phyloP scores from a whole-genome alignment of 2,797 vertebrate species.

The Sebastiscus tertius region DNA sequence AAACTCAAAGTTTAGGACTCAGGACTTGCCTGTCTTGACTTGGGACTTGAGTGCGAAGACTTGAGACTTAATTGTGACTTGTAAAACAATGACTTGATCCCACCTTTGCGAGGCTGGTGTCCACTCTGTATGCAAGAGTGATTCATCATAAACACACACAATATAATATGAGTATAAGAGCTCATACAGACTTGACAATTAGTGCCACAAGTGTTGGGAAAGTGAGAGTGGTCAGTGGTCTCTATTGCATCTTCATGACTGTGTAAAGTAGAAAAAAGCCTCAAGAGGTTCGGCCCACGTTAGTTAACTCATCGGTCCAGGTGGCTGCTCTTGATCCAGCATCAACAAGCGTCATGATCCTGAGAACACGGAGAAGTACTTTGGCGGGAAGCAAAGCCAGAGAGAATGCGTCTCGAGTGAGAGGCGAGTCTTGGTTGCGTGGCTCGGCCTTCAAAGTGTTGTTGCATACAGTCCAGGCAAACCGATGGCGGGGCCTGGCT shows the following conservation, averaged over 20 bases:
- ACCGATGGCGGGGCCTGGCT: constrained; percentile 28
- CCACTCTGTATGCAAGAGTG: background rate
- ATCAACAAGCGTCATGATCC: constrained; percentile 26
- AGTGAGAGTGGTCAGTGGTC: constrained; percentile 10
- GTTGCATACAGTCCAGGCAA: constrained; percentile 18
- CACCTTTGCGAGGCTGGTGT: constrained; percentile 2
- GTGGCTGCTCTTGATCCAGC: constrained; percentile 29
- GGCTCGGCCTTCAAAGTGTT: constrained; percentile 19
- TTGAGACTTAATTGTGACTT: no score
- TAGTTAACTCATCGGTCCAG: constrained; percentile 35
- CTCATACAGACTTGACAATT: background rate
- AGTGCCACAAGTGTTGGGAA: constrained; percentile 11
- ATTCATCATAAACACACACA: background rate
- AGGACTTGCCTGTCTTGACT: no score
- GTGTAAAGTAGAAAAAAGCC: background rate
- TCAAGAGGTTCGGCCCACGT: constrained; percentile 14
- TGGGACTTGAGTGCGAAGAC: no score
- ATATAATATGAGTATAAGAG: background rate
- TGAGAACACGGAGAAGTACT: constrained; percentile 55
- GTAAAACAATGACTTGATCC: no score
- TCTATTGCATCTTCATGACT: constrained; percentile 1
- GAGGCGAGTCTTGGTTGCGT: background rate
- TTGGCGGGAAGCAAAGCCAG: constrained; percentile 12
- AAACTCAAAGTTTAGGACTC: no score
- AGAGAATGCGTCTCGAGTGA: constrained; percentile 28